These are phyloP conservation scores for Chaenogobius annularis DNA, from an alignment of 2,113 vertebrate genomes.

Conservation along the genomic window DNA sequence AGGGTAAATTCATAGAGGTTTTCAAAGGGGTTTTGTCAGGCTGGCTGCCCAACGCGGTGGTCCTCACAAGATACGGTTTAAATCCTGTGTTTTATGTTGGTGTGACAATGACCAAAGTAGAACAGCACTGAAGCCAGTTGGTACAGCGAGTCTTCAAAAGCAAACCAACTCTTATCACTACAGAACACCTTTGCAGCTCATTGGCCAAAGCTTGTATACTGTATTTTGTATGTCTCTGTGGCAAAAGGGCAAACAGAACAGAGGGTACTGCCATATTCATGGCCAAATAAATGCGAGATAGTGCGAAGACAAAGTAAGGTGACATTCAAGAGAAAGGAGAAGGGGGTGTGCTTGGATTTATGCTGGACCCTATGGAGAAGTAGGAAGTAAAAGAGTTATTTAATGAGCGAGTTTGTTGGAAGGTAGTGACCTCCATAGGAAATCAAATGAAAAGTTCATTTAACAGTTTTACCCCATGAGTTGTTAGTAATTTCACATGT, in stretches of 20 bases:
- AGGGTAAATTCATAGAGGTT: conserved; percentile 12
- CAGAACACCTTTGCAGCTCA: conserved; percentile 27
- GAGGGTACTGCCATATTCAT: not conserved
- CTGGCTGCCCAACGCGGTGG: not conserved
- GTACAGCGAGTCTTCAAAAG: conserved; percentile 34
- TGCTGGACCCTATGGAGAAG: conserved; percentile 1
- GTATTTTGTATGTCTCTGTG: not conserved
- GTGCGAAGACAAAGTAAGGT: conserved; percentile 5
- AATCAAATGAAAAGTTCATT: not conserved
- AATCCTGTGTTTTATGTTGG: conserved; percentile 48
- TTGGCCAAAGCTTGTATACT: not conserved
- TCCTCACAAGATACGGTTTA: conserved; percentile 21
- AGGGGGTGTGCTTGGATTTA: not conserved
- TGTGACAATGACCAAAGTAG: conserved; percentile 48
- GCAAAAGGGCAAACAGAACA: not conserved
- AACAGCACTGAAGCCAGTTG: conserved; percentile 20
- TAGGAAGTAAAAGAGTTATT: conserved; percentile 23
- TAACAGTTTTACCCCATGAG: too few species aligned
- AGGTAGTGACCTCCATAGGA: not conserved
- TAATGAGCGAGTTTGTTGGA: conserved; percentile 7
- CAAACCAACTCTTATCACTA: conserved; percentile 24
- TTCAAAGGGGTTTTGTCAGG: conserved; percentile 1
- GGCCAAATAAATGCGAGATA: not conserved
- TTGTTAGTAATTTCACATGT: not conserved
- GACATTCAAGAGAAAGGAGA: not conserved